Evolutionary conservation across 92 coral and sea anemone genomes (phyloP), one percentile per base, ranked within the genome.

Genomic region (Actinernus sp.): DNA sequence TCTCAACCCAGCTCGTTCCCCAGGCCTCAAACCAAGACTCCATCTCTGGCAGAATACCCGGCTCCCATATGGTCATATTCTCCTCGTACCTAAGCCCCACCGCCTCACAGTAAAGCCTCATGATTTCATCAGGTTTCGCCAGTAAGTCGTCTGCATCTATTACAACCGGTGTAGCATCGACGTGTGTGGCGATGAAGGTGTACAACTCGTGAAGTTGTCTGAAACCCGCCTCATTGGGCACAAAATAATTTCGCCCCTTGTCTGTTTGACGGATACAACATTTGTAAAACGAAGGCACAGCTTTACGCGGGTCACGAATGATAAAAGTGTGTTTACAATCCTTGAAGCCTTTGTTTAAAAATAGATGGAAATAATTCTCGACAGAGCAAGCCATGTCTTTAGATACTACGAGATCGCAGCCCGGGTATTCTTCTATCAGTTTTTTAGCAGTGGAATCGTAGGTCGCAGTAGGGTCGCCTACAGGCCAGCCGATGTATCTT

Each of bases 101-200:
- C 36, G 93, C 98, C 46, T 93, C 85, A 43, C 98, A 93, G 62
- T 93, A 93, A 33, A 89, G 82, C 71, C 71, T 62, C 83, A 93
- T 76, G 27, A 80, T 76, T 61, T 83, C 89, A 30, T 75, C 74
- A 21, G 98, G 98, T 6, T 46, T 71, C 54, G 79, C 97, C 31
- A 93, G 68, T 13, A 93, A 78, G 77, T 93, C 98, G 33, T 93
- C 98, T 31, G 96, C 98, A 40, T 93, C 98, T 6, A 93, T 88
- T 18, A 93, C 87, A 0, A 90, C 73, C 13, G 97, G 93, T 24
- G 56, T 58, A 17, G 73, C 38, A 55, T 90, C 77, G 39, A 90
- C 40, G 46, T 91, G 65, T 46, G 78, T 72, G 41, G 74, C 65
- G 40, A 93, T 78, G 57, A 90, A 93, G 31, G 86, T 66, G 41